Percentiles rank a stretch among this genome's conserved stretches.
Evolutionary conservation across 1,140 invertebrate species (phyloP).

Genomic region (Trichonephila clavipes): DNA sequence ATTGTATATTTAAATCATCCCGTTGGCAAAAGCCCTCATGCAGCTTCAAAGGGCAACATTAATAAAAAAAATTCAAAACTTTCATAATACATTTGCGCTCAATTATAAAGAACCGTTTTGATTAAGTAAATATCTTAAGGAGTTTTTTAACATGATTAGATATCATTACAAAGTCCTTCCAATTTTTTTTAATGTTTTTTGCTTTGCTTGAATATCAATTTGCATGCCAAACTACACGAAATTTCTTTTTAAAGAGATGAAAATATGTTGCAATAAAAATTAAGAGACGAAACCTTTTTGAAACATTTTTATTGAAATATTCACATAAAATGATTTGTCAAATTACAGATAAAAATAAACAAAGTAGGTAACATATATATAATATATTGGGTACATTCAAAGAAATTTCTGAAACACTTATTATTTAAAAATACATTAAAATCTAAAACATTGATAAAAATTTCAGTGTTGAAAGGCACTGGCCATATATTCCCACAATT

Average conservation of each 20-base stretch:
- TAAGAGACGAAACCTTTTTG: background rate
- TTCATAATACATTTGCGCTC: too few species aligned
- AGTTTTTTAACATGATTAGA: too few species aligned
- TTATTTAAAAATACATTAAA: background rate
- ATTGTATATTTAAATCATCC: too few species aligned
- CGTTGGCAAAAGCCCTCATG: too few species aligned
- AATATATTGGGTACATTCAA: background rate
- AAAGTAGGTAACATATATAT: background rate
- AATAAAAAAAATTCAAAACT: too few species aligned
- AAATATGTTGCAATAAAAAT: background rate
- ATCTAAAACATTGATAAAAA: background rate
- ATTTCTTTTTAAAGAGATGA: background rate
- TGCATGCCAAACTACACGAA: too few species aligned
- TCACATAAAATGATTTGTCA: background rate
- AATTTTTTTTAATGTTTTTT: too few species aligned
- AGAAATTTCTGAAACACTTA: background rate
- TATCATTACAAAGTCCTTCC: too few species aligned
- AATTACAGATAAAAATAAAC: background rate
- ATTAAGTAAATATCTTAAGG: too few species aligned
- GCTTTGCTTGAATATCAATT: too few species aligned
- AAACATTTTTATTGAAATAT: slow-evolving; percentile 1
- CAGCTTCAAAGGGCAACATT: too few species aligned
- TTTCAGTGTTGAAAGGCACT: background rate
- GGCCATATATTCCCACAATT: background rate
- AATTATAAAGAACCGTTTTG: too few species aligned